Conservation (phyloP, 2,888 invertebrate species). For the Myopa testacea region DNA sequence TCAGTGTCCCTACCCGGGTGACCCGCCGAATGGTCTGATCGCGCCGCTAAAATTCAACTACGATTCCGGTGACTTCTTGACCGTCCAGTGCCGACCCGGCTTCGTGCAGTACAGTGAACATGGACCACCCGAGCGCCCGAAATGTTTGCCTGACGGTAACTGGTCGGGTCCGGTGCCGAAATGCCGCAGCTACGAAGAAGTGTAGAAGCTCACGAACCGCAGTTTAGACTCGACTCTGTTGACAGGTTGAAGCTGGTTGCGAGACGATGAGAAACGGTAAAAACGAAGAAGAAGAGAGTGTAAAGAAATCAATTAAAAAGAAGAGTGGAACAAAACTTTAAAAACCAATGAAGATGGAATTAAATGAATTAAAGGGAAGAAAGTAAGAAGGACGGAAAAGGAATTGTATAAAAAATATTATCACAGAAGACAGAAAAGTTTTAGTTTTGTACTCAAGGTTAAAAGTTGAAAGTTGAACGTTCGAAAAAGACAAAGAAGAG, state of each 20-base stretch:
- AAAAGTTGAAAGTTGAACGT: neutral
- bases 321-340: neutral
- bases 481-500: neutral
- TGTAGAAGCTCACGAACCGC: conserved; percentile 66
- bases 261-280: neutral
- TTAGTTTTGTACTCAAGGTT: conserved; percentile 35
- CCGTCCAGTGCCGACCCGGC: conserved; percentile 77
- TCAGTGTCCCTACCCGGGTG: conserved; percentile 79
- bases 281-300: conserved; percentile 16
- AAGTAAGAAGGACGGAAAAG: neutral
- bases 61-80: conserved; percentile 79
- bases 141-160: conserved; percentile 75
- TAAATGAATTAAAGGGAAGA: neutral
- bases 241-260: neutral
- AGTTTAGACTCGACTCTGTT: neutral
- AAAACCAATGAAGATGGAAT: neutral
- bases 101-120: conserved; percentile 70
- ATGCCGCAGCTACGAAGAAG: conserved; percentile 75
- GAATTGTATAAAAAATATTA: conserved; percentile 37
- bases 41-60: conserved; percentile 80
- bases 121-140: conserved; percentile 73
- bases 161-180: conserved; percentile 78
- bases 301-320: neutral
- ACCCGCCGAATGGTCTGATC: conserved; percentile 78
- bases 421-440: conserved; percentile 5